Percentiles rank a stretch among this genome's conserved stretches.
Conservation (phyloP, 2,113 vertebrate species). For the Esox niger region DNA sequence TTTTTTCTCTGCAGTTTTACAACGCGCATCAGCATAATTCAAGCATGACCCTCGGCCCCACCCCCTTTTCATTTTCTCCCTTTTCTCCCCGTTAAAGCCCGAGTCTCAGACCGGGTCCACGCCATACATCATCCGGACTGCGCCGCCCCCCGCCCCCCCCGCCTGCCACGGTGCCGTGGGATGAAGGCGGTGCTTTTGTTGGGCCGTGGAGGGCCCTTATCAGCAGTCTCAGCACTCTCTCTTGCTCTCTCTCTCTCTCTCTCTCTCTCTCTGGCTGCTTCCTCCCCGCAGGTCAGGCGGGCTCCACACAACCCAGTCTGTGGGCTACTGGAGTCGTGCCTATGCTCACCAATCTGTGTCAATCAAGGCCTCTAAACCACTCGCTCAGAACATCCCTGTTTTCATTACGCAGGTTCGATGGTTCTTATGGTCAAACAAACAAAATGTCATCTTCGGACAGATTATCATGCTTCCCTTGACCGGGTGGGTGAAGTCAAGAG, state of each 20-base stretch:
- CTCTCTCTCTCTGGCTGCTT: constrained; percentile 13
- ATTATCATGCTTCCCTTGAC: background rate
- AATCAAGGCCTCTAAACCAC: constrained; percentile 21
- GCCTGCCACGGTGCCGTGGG: constrained; percentile 42
- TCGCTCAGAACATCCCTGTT: background rate
- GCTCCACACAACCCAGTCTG: constrained; percentile 23
- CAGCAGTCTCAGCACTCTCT: constrained; percentile 46
- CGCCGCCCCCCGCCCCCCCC: constrained; percentile 11
- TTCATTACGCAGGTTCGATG: constrained; percentile 1
- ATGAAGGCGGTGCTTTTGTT: constrained; percentile 33
- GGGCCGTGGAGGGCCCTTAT: constrained; percentile 43
- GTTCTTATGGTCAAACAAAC: constrained; percentile 1
- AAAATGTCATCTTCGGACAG: background rate
- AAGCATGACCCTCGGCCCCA: constrained; percentile 65
- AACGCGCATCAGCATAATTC: constrained; percentile 75
- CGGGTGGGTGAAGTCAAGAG: background rate
- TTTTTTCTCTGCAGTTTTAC: constrained; percentile 39
- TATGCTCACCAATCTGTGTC: constrained; percentile 34
- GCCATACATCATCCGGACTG: constrained; percentile 72
- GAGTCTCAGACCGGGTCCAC: constrained; percentile 56
- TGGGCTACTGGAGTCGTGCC: constrained; percentile 1
- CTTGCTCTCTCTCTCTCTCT: background rate
- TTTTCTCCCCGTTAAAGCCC: constrained; percentile 55
- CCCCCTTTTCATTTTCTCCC: constrained; percentile 61
- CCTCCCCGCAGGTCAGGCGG: constrained; percentile 36